Base-by-base conservation (phyloP, 2,888 invertebrate species). In the Heliconius cydno region DNA sequence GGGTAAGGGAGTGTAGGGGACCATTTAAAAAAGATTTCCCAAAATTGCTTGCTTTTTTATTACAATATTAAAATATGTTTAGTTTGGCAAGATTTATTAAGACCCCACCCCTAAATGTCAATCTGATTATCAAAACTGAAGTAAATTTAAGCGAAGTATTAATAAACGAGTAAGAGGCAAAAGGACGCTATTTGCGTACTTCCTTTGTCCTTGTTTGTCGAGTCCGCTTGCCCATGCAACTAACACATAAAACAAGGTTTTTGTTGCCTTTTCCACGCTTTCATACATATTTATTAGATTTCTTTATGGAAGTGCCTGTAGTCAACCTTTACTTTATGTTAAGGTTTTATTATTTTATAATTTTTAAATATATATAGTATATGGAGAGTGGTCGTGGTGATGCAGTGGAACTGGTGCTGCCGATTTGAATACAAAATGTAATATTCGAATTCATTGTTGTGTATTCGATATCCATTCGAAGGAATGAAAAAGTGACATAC, bases 221-320 rank as follows among this genome's bases (percentile, higher is more conserved):
- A 65, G 41, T 75, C 65, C 38, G 3, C 74, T 65, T 38, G 38
- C 65, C 41, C n/a, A 22, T 65, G 63, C 74, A 75, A 65, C 74
- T 41, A 41, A 75, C 25, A 75, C 65, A 75, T 41, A 38, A 74
- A 75, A 75, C 65, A 41, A 38, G 65, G 41, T 75, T 75, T 75
- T 65, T 75, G 65, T 75, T 65, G 74, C 28, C 15, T 65, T 75
- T 75, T 65, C 74, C 74, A 57, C n/a, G 60, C 63, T 63, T 65
- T 63, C 74, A 74, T 74, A 75, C 63, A 75, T 75, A 75, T 75
- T 60, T 75, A 75, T 75, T 63, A 75, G 74, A 75, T 25, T 75
- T 34, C 74, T 75, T 60, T 65, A 65, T 41, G 41, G 74, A 12
- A 75, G 34, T 65, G 38, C 41, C 60, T 38, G 34, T 75, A 12